These are phyloP conservation scores for Synodontis membranacea DNA, from an alignment of 2,113 vertebrate species.

Conservation along the genomic window DNA sequence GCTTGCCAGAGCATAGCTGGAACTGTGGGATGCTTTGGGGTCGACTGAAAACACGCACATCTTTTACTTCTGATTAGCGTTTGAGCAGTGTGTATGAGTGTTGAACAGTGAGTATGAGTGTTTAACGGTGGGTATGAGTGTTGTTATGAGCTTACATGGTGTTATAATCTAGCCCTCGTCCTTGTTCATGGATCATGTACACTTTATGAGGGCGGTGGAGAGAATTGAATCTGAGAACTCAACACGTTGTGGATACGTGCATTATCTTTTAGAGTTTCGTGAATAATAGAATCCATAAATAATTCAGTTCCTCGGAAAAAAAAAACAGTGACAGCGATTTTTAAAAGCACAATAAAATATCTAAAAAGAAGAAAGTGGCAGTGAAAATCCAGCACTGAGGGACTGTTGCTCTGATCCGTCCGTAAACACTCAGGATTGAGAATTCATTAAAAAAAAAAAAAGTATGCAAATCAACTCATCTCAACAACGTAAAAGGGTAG, in stretches of 20 bases:
- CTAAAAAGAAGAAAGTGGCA: background rate
- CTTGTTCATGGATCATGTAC: background rate
- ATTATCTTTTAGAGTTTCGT: background rate
- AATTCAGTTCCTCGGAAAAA: background rate
- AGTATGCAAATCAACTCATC: background rate
- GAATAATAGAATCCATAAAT: background rate
- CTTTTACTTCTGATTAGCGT: constrained; percentile 42
- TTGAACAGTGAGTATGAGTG: background rate
- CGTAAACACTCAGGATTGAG: background rate
- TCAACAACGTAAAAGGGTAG: background rate
- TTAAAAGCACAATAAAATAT: background rate
- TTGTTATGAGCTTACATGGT: background rate
- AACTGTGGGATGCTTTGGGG: constrained; percentile 61
- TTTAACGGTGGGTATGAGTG: background rate
- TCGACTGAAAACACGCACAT: constrained; percentile 42
- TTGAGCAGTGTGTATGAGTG: background rate
- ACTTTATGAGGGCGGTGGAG: background rate
- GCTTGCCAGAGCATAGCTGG: constrained; percentile 74
- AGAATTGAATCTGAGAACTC: background rate
- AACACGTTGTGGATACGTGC: background rate
- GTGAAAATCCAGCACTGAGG: background rate
- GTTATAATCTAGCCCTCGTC: background rate
- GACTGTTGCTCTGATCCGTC: background rate
- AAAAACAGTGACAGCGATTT: background rate
- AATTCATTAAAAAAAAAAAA: no score